These are phyloP conservation scores for Dasyurus viverrinus DNA, from an alignment of 2,113 vertebrate species.

Conservation along the genomic window DNA sequence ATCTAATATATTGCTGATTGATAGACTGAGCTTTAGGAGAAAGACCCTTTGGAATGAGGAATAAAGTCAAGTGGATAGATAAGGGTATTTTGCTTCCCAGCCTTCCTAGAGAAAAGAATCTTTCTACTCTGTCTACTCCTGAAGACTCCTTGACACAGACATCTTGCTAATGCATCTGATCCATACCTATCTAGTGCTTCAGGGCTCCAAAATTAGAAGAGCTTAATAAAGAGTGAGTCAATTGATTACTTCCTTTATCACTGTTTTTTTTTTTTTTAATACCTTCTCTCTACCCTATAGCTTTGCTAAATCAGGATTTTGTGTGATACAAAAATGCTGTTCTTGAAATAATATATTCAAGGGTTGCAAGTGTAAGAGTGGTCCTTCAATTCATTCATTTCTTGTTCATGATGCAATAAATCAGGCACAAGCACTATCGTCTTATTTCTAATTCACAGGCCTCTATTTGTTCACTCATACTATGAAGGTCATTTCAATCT, in stretches of 20 bases:
- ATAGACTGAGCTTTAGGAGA: not conserved
- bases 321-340: not conserved
- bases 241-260: not conserved
- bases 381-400: fast-evolving
- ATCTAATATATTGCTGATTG: not conserved
- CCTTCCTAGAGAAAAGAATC: not conserved
- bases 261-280: slow-evolving; percentile 13
- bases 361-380: not conserved
- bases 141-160: not conserved
- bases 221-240: not conserved
- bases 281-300: not conserved
- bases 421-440: not conserved
- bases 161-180: not conserved
- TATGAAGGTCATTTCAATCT: not conserved
- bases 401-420: not conserved
- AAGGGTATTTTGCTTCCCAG: not conserved
- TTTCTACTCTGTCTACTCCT: not conserved
- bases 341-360: not conserved
- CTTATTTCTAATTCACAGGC: too few relatives aligned
- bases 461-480: not conserved
- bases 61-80: not conserved
- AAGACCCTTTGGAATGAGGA: not conserved
- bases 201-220: not conserved
- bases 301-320: slow-evolving; percentile 2
- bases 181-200: not conserved